Conservation (phyloP, 2,113 vertebrate genomes). For the Bothrops jararaca region DNA sequence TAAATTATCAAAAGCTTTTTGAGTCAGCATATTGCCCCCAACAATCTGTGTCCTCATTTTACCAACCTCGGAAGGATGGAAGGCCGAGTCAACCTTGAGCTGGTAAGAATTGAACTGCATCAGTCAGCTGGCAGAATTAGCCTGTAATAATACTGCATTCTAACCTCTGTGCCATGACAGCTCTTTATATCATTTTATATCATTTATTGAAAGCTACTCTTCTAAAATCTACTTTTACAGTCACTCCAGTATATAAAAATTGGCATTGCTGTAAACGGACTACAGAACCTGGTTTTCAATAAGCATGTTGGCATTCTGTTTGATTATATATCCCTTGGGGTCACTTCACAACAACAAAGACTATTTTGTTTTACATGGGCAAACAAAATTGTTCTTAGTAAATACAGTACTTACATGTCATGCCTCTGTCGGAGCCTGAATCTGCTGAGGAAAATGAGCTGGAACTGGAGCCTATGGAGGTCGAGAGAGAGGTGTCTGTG, state of each 20-base stretch:
- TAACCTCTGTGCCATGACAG: background rate
- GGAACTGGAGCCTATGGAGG: too few relatives aligned
- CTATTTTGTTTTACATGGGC: background rate
- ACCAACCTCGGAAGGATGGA: too few relatives aligned
- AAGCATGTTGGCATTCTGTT: conserved; percentile 14
- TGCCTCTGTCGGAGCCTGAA: too few relatives aligned
- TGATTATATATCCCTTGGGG: conserved; percentile 21
- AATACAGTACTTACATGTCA: background rate
- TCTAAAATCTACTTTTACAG: background rate
- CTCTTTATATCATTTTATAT: background rate
- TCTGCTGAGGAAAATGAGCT: too few relatives aligned
- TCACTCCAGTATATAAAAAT: background rate
- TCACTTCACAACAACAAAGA: background rate
- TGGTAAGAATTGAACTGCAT: too few relatives aligned
- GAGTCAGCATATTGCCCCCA: too few relatives aligned
- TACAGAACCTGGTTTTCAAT: conserved; percentile 23
- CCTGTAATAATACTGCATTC: background rate
- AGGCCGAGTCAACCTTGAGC: too few relatives aligned
- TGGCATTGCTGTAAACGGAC: conserved; percentile 1
- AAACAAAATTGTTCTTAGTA: background rate
- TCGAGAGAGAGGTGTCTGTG: too few relatives aligned
- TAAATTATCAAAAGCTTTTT: too few relatives aligned
- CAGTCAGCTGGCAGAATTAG: too few relatives aligned
- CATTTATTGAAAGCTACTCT: background rate
- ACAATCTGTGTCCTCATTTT: too few relatives aligned